Conservation (phyloP, 2,797 vertebrate species). For the Acestrorhynchus altus region DNA sequence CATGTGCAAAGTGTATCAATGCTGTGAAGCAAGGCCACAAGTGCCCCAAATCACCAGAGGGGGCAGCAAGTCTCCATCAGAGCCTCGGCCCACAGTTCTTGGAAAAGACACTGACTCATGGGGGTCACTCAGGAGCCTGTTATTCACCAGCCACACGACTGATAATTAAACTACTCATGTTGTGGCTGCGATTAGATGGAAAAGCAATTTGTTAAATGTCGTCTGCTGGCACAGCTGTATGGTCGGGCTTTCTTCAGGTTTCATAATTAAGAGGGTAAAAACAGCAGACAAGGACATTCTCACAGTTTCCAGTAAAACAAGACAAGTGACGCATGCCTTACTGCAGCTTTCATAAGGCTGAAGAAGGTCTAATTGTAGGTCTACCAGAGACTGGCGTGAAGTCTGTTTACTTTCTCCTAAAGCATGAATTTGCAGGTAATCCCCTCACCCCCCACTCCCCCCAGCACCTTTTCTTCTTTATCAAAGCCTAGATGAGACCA, state of each 20-base stretch:
- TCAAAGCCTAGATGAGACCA: constrained; percentile 31
- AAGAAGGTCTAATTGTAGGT: too few relatives aligned
- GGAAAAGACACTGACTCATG: constrained; percentile 55
- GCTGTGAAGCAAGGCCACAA: background rate
- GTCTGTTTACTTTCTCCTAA: too few relatives aligned
- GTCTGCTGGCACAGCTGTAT: constrained; percentile 3
- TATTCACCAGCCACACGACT: constrained; percentile 13
- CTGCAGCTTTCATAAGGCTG: background rate
- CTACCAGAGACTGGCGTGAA: background rate
- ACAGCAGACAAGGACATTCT: background rate
- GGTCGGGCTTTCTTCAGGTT: background rate
- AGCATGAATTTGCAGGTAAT: background rate
- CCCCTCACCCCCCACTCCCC: too few relatives aligned
- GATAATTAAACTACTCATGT: constrained; percentile 48
- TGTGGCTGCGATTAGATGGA: constrained; percentile 2
- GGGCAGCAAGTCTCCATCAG: constrained; percentile 62
- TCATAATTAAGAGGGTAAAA: background rate
- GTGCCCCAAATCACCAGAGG: constrained; percentile 60
- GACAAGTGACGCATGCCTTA: background rate
- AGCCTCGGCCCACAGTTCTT: constrained; percentile 37
- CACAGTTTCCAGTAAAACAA: constrained; percentile 5
- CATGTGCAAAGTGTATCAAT: background rate
- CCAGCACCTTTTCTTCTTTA: background rate
- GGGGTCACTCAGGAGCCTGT: constrained; percentile 1
- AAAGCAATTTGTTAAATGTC: constrained; percentile 7